Conservation (phyloP, 1,140 invertebrate genomes). For the Papilio aristodemus region DNA sequence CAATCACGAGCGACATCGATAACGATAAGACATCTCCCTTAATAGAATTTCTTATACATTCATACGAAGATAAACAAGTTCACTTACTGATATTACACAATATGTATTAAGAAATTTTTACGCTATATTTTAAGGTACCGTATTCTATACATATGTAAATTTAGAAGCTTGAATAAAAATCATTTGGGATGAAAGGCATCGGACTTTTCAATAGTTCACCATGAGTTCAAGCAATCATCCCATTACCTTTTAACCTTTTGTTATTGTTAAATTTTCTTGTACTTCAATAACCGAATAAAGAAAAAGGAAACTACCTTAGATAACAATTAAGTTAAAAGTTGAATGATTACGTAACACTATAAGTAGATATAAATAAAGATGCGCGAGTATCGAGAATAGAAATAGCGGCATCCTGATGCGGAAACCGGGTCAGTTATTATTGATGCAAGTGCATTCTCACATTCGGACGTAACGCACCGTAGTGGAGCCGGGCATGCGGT, state of each 20-base stretch:
- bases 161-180: not conserved
- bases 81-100: too few relatives aligned
- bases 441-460: slow-evolving; percentile 51
- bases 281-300: slow-evolving; percentile 17
- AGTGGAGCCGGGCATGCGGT: not conserved
- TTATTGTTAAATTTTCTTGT: slow-evolving; percentile 12
- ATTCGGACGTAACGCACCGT: slow-evolving; percentile 26
- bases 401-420: slow-evolving; percentile 49
- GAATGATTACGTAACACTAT: slow-evolving; percentile 22
- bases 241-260: slow-evolving; percentile 1
- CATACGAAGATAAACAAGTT: too few relatives aligned
- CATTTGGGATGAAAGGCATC: too few relatives aligned
- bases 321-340: slow-evolving; percentile 32
- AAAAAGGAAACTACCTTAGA: not conserved
- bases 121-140: too few relatives aligned
- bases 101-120: too few relatives aligned
- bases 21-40: not conserved
- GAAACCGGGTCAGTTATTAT: slow-evolving; percentile 68
- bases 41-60: not conserved
- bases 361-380: slow-evolving; percentile 44
- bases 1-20: not conserved
- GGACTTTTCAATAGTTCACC: too few relatives aligned
- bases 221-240: too few relatives aligned
- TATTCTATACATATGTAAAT: too few relatives aligned
- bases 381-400: slow-evolving; percentile 23